Conservation (phyloP, 2,113 vertebrate species). For the Lanius ludovicianus region DNA sequence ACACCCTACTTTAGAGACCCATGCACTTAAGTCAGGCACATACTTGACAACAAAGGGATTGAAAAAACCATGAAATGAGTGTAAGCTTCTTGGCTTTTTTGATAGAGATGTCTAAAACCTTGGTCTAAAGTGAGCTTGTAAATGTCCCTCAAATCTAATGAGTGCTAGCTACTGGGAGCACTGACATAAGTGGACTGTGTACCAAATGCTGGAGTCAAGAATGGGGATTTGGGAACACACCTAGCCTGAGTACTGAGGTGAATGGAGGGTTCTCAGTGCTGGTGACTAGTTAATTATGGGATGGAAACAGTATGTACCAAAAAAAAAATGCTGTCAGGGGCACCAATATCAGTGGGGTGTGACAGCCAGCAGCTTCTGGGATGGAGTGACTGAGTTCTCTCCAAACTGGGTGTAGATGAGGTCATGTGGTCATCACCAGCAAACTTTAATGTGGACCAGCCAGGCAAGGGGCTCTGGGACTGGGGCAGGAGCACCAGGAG, state of each 20-base stretch:
- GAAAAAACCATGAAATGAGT: neutral
- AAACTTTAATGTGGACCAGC: neutral
- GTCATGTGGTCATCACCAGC: neutral
- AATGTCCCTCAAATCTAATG: neutral
- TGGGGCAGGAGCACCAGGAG: neutral
- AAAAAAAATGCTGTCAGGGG: neutral
- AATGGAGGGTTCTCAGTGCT: neutral
- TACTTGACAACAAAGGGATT: neutral
- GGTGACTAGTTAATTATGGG: neutral
- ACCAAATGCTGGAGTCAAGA: neutral
- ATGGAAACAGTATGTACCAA: neutral
- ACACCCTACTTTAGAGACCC: neutral
- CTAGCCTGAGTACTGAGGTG: neutral
- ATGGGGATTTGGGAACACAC: neutral
- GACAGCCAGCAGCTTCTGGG: accelerated
- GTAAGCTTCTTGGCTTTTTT: neutral
- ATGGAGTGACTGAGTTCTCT: neutral
- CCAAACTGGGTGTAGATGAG: neutral
- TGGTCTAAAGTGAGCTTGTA: neutral
- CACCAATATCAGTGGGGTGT: accelerated
- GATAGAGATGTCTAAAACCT: neutral
- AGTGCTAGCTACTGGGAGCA: neutral
- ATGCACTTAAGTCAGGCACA: neutral
- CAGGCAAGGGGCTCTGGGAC: neutral
- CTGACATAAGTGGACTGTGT: neutral